A percentile compares a stretch with the other conserved stretches of the same genome.
Conservation (phyloP, 2,888 invertebrate genomes). For the Craniophora ligustri region DNA sequence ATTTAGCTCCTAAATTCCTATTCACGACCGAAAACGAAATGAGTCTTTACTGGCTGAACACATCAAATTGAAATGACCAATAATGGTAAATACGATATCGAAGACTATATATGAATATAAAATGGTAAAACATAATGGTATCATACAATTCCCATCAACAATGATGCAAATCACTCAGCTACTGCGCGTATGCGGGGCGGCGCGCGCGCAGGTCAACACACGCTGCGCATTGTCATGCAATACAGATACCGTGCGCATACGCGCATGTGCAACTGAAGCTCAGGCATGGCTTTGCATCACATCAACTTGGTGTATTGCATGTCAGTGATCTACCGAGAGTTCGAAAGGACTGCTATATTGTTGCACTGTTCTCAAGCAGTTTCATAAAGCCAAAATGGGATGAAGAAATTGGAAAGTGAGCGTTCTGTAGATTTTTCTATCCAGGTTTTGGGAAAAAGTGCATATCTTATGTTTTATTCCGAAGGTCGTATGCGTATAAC, state of each 20-base stretch:
- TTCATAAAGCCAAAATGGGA: too few relatives aligned
- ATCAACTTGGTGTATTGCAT: background rate
- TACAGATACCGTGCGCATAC: slow-evolving; percentile 32
- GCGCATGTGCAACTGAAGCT: slow-evolving; percentile 38
- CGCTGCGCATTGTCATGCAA: slow-evolving; percentile 72
- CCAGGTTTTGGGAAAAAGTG: too few relatives aligned
- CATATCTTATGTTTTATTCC: too few relatives aligned
- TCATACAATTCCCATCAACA: slow-evolving; percentile 42
- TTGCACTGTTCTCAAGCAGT: too few relatives aligned
- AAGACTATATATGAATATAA: background rate
- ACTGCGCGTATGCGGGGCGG: slow-evolving; percentile 63
- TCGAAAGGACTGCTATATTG: too few relatives aligned
- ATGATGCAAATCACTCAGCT: slow-evolving; percentile 49
- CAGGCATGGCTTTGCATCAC: slow-evolving; percentile 8
- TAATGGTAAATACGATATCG: background rate
- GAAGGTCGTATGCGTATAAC: too few relatives aligned
- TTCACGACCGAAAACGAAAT: too few relatives aligned
- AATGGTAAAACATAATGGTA: slow-evolving; percentile 8
- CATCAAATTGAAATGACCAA: background rate
- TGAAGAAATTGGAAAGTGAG: too few relatives aligned
- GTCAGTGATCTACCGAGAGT: background rate
- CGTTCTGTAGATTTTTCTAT: too few relatives aligned
- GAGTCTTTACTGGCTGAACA: too few relatives aligned
- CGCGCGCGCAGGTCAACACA: slow-evolving; percentile 69
- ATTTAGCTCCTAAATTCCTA: too few relatives aligned